A percentile compares a stretch with the other conserved stretches of the same genome.
These are phyloP conservation scores for Micromesistius poutassou DNA, from an alignment of 2,797 vertebrate species.

Conservation along the genomic window DNA sequence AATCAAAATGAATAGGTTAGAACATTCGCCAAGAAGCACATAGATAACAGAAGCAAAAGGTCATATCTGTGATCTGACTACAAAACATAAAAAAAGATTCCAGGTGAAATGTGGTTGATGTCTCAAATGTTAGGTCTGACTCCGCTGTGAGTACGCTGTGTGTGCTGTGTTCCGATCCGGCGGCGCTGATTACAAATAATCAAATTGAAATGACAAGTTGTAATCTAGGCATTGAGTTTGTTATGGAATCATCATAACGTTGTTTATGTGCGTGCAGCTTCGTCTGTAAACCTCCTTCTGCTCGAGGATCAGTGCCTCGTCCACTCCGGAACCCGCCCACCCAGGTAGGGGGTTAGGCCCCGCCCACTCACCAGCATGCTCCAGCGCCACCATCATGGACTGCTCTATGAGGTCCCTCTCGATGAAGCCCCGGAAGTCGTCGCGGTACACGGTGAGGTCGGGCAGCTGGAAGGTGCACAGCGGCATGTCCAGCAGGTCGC, in stretches of 20 bases:
- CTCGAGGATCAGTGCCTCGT: background rate
- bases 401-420: conserved; percentile 96
- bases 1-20: no score
- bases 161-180: background rate
- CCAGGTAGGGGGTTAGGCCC: background rate
- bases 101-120: background rate
- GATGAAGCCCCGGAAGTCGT: conserved; percentile 93
- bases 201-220: background rate
- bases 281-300: background rate
- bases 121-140: background rate
- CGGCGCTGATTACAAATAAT: background rate
- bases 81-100: background rate
- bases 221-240: background rate
- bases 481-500: conserved; percentile 87
- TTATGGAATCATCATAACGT: background rate
- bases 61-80: background rate
- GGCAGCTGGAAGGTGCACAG: conserved; percentile 97
- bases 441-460: conserved; percentile 89
- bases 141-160: background rate
- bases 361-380: conserved; percentile 84
- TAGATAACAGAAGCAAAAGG: background rate
- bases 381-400: conserved; percentile 95
- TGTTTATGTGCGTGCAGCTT: background rate
- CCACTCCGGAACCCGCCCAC: conserved; percentile 30
- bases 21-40: no score